Evolutionary conservation across 2,888 invertebrate genomes (phyloP).

Genomic region (Synergus gifuensis): DNA sequence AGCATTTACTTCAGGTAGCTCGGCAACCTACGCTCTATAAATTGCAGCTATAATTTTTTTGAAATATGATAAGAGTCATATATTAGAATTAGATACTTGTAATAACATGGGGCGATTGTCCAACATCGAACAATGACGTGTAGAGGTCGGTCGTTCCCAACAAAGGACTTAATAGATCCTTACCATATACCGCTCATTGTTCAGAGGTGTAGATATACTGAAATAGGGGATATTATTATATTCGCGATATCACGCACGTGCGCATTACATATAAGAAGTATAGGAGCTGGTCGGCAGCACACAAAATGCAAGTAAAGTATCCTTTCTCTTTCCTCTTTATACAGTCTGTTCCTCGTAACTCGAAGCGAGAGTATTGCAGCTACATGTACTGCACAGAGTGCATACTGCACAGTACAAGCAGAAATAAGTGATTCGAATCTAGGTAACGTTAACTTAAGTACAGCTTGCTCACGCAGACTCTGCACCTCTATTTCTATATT

Average conservation of each 20-base stretch:
- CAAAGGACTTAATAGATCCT: slow-evolving; percentile 39
- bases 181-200: slow-evolving; percentile 39
- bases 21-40: not conserved
- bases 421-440: slow-evolving; percentile 40
- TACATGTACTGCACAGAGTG: not conserved
- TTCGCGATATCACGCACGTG: slow-evolving; percentile 42
- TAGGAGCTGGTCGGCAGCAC: slow-evolving; percentile 38
- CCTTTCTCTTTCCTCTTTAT: slow-evolving; percentile 41
- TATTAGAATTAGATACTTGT: slow-evolving; percentile 24
- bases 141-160: slow-evolving; percentile 33
- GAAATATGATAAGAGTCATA: slow-evolving; percentile 11
- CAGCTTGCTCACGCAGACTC: slow-evolving; percentile 31
- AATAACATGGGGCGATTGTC: slow-evolving; percentile 30
- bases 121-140: slow-evolving; percentile 38
- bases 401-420: not conserved
- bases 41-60: not conserved
- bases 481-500: not conserved
- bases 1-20: not conserved
- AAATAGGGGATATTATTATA: slow-evolving; percentile 42
- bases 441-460: slow-evolving; percentile 40
- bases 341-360: slow-evolving; percentile 36
- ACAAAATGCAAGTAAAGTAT: slow-evolving; percentile 40
- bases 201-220: slow-evolving; percentile 38
- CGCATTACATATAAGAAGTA: slow-evolving; percentile 33
- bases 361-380: slow-evolving; percentile 36